phyloP scores from a whole-genome alignment of 2,797 vertebrate genomes.

The Sebastes iracundus region DNA sequence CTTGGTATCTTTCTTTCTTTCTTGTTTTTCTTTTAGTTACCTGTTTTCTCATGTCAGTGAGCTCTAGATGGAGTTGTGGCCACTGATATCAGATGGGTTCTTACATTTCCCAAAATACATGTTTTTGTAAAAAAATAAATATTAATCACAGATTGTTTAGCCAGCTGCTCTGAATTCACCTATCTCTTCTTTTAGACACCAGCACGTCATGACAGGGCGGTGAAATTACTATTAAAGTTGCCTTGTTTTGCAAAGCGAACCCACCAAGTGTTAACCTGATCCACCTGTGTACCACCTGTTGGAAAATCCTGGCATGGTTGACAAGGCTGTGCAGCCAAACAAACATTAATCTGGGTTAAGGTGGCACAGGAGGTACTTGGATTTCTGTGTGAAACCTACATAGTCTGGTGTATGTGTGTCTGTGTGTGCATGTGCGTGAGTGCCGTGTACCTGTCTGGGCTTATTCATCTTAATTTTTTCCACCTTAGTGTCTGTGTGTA shows the following conservation, averaged over 20 bases:
- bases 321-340: constrained; percentile 40
- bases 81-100: background rate
- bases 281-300: constrained; percentile 33
- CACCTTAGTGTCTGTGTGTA: constrained; percentile 4
- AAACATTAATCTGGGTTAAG: constrained; percentile 42
- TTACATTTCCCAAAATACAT: background rate
- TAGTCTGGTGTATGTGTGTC: background rate
- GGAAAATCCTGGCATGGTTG: constrained; percentile 40
- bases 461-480: constrained; percentile 38
- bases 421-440: background rate
- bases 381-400: constrained; percentile 15
- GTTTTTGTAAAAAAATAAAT: background rate
- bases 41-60: background rate
- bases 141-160: background rate
- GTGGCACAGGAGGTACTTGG: constrained; percentile 18
- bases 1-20: background rate
- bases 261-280: constrained; percentile 26
- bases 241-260: constrained; percentile 14
- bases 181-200: background rate
- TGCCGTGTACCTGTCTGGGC: constrained; percentile 19
- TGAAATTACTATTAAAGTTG: constrained; percentile 10
- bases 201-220: background rate
- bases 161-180: background rate
- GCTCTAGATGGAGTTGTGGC: background rate
- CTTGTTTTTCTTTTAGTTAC: too few species aligned